Conservation (phyloP, 2,113 vertebrate genomes). For the Peromyscus polionotus region DNA sequence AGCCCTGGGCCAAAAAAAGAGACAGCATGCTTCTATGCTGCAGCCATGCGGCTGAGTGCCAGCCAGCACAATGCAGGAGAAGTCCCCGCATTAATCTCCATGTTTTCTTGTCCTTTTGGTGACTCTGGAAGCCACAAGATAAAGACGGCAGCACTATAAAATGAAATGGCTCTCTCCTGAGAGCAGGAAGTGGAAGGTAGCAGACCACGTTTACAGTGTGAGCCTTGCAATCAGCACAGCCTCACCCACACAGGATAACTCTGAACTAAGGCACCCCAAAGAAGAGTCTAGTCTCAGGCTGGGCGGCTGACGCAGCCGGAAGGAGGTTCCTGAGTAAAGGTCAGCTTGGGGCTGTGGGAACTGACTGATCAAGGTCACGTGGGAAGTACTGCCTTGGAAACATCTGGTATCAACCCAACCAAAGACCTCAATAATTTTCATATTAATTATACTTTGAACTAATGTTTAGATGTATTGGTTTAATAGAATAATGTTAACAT, state of each 20-base stretch:
- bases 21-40: neutral
- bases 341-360: neutral
- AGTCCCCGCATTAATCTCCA: neutral
- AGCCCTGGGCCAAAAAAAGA: neutral
- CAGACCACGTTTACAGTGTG: too few species aligned
- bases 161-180: neutral
- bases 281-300: neutral
- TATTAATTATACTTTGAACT: neutral
- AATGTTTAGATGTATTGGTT: neutral
- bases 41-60: too few species aligned
- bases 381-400: neutral
- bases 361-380: neutral
- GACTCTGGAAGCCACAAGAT: neutral
- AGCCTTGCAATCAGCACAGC: neutral
- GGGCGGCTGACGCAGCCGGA: neutral
- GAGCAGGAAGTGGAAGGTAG: neutral
- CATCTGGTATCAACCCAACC: neutral
- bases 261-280: neutral
- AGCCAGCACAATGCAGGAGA: neutral
- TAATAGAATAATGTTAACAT: constrained; percentile 35
- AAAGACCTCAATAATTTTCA: constrained; percentile 24
- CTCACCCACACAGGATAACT: neutral
- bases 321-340: too few species aligned
- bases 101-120: neutral
- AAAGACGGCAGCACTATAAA: neutral